Percentiles rank a stretch among this genome's conserved stretches.
These are phyloP conservation scores for Odontamblyopus rebecca DNA, from an alignment of 2,797 vertebrate genomes.

Conservation along the genomic window DNA sequence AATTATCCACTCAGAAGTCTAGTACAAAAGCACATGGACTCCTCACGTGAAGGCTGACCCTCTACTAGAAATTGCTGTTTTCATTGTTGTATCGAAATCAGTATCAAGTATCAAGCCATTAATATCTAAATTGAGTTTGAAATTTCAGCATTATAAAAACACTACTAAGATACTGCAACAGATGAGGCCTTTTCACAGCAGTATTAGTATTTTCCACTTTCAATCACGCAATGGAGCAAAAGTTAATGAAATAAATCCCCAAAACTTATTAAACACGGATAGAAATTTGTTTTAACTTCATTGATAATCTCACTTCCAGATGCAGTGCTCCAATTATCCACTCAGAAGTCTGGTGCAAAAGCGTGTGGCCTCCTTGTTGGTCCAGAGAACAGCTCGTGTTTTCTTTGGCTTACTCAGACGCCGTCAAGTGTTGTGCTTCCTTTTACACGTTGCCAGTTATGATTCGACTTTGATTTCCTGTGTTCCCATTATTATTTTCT, in stretches of 20 bases:
- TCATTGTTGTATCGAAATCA: background rate
- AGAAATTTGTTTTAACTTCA: background rate
- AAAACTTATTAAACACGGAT: background rate
- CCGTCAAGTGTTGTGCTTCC: slow-evolving; percentile 43
- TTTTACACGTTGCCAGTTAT: slow-evolving; percentile 53
- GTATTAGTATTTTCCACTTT: background rate
- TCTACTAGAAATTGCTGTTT: too few species aligned
- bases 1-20: slow-evolving; percentile 1
- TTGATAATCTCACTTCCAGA: slow-evolving; percentile 20
- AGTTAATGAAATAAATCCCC: background rate
- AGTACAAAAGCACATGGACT: background rate
- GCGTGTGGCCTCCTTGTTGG: slow-evolving; percentile 10
- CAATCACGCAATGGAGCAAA: background rate
- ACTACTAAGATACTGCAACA: too few species aligned
- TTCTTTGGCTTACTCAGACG: slow-evolving; percentile 36
- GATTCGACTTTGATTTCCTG: slow-evolving; percentile 33
- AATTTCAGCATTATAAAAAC: too few species aligned
- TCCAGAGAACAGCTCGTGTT: slow-evolving; percentile 27
- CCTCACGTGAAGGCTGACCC: too few species aligned
- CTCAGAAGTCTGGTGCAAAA: background rate
- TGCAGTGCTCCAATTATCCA: slow-evolving; percentile 3
- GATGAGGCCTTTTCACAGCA: too few species aligned
- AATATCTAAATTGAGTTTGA: background rate
- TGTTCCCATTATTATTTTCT: slow-evolving; percentile 30
- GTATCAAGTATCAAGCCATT: background rate